These are phyloP conservation scores for Pluvianellus socialis DNA, from an alignment of 2,113 vertebrate genomes.

Conservation along the genomic window DNA sequence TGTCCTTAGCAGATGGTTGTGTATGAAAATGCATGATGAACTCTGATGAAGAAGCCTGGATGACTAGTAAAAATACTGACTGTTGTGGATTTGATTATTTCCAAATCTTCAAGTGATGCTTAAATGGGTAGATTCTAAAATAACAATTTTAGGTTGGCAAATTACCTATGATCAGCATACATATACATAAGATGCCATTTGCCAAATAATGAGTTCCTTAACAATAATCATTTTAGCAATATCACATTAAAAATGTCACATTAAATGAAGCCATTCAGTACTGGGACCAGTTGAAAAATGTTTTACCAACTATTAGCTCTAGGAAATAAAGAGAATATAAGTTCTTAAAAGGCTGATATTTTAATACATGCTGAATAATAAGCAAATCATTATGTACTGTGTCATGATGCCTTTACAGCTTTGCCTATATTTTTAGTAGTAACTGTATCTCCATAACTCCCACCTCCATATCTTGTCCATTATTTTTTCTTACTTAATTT, in stretches of 20 bases:
- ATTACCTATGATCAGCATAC: not conserved
- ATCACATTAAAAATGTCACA: not conserved
- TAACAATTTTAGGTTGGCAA: not conserved
- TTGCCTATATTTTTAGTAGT: conserved; percentile 62
- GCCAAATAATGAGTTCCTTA: not conserved
- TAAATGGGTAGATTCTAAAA: not conserved
- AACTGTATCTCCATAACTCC: conserved; percentile 29
- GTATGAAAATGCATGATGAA: not conserved
- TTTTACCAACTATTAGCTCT: not conserved
- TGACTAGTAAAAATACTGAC: not conserved
- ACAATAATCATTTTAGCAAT: not conserved
- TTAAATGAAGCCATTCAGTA: not conserved
- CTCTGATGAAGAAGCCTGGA: not conserved
- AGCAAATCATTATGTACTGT: conserved; percentile 36
- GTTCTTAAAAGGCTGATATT: conserved; percentile 10
- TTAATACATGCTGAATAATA: conserved; percentile 47
- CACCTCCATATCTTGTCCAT: conserved; percentile 44
- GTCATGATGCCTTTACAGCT: conserved; percentile 34
- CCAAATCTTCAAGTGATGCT: not conserved
- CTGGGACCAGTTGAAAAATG: not conserved
- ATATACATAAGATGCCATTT: not conserved
- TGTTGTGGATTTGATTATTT: not conserved
- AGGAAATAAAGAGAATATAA: not conserved
- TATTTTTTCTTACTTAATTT: conserved; percentile 48
- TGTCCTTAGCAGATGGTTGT: not conserved